phyloP scores from a whole-genome alignment of 2,797 vertebrate species.

The Peromyscus attwateri region DNA sequence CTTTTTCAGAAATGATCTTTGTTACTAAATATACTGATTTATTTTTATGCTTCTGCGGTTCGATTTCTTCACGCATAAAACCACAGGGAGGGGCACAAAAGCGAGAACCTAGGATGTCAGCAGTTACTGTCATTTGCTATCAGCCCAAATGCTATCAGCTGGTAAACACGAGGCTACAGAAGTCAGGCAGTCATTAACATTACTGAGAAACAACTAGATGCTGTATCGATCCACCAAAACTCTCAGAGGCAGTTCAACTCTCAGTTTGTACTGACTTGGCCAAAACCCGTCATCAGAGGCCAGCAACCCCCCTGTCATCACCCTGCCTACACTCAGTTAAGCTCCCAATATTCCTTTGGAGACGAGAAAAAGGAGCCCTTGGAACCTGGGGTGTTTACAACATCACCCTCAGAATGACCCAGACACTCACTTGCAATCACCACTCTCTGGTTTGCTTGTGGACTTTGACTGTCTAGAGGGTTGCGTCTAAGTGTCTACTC shows the following conservation, averaged over 20 bases:
- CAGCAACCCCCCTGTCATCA: not conserved
- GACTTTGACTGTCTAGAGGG: fast-evolving
- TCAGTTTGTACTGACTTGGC: not conserved
- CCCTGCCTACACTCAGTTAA: not conserved
- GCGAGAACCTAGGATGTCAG: not conserved
- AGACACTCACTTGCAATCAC: not conserved
- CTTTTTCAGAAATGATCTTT: conserved; percentile 53
- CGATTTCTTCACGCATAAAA: not conserved
- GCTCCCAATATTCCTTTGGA: not conserved
- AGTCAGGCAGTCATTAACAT: conserved; percentile 1
- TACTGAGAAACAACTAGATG: conserved; percentile 13
- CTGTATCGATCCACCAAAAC: not conserved
- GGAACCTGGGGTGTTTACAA: not conserved
- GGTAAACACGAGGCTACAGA: not conserved
- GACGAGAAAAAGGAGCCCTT: not conserved
- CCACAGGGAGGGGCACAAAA: not conserved
- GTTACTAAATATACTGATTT: conserved; percentile 33
- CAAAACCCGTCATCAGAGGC: not conserved
- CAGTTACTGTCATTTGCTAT: not conserved
- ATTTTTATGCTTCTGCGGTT: conserved; percentile 17
- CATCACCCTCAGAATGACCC: not conserved
- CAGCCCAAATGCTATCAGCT: not conserved
- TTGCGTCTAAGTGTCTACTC: not conserved
- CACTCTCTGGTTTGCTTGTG: not conserved
- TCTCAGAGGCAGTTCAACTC: not conserved